phyloP scores from a whole-genome alignment of 2,797 vertebrate genomes.

The Anabas testudineus region DNA sequence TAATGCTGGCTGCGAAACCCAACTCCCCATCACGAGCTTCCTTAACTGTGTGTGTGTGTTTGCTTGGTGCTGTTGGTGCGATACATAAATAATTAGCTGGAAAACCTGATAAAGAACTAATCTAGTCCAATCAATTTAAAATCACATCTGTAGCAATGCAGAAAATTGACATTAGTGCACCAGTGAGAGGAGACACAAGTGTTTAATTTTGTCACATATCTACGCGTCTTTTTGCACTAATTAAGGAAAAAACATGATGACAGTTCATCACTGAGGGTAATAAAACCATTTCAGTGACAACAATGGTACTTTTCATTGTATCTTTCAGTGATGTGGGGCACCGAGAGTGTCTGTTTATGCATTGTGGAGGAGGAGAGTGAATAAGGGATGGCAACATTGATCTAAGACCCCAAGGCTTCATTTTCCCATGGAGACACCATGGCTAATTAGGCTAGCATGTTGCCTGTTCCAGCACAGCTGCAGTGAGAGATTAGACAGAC shows the following conservation, averaged over 20 bases:
- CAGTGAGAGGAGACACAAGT: slow-evolving; percentile 22
- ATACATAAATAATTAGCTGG: slow-evolving; percentile 59
- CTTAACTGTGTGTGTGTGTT: not conserved
- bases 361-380: slow-evolving; percentile 66
- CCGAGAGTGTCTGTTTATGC: slow-evolving; percentile 58
- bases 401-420: slow-evolving; percentile 81
- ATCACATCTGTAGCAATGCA: slow-evolving; percentile 52
- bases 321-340: slow-evolving; percentile 40
- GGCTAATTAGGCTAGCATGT: slow-evolving; percentile 88
- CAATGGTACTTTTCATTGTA: slow-evolving; percentile 56
- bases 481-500: slow-evolving; percentile 86
- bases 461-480: slow-evolving; percentile 86
- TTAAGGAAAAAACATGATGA: slow-evolving; percentile 38
- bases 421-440: slow-evolving; percentile 85
- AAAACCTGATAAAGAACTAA: slow-evolving; percentile 55
- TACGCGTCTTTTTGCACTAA: slow-evolving; percentile 42
- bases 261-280: slow-evolving; percentile 56
- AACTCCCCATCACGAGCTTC: slow-evolving; percentile 4
- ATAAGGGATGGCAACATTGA: slow-evolving; percentile 82
- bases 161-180: slow-evolving; percentile 42
- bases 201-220: slow-evolving; percentile 55
- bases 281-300: slow-evolving; percentile 61
- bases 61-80: not conserved
- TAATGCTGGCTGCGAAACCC: slow-evolving; percentile 10
- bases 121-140: slow-evolving; percentile 57